These are phyloP conservation scores for Myoxocephalus aenaeus DNA, from an alignment of 2,797 vertebrate genomes.

Conservation along the genomic window DNA sequence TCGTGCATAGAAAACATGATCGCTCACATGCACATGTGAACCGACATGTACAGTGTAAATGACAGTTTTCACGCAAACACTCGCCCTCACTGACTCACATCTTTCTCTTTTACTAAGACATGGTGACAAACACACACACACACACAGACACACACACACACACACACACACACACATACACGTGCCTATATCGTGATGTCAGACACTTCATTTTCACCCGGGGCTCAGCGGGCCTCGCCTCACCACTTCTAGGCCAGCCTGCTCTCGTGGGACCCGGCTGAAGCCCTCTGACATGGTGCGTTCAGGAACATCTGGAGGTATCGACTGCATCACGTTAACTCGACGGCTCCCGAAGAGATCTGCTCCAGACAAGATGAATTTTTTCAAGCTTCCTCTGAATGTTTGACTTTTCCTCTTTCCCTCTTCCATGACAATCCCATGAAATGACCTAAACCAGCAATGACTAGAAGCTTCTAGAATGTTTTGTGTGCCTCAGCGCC, in stretches of 20 bases:
- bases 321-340: neutral
- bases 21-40: conserved; percentile 27
- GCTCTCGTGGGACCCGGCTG: conserved; percentile 53
- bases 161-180: conserved; percentile 35
- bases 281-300: conserved; percentile 23
- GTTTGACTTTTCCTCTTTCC: no score
- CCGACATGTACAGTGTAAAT: conserved; percentile 18
- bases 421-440: neutral
- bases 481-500: neutral
- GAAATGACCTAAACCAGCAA: neutral
- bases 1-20: conserved; percentile 53
- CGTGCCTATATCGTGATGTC: conserved; percentile 52
- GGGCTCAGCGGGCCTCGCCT: conserved; percentile 48
- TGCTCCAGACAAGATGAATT: neutral
- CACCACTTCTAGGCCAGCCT: conserved; percentile 61
- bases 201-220: conserved; percentile 80
- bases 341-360: neutral
- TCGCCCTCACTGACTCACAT: conserved; percentile 26
- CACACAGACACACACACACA: conserved; percentile 24
- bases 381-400: neutral
- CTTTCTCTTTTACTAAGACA: conserved; percentile 32
- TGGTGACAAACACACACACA: conserved; percentile 13
- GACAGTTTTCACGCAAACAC: conserved; percentile 38
- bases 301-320: neutral
- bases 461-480: neutral